Percentiles rank a stretch among this genome's conserved stretches.
Conservation (phyloP, 2,888 invertebrate species). For the Limnephilus lunatus region DNA sequence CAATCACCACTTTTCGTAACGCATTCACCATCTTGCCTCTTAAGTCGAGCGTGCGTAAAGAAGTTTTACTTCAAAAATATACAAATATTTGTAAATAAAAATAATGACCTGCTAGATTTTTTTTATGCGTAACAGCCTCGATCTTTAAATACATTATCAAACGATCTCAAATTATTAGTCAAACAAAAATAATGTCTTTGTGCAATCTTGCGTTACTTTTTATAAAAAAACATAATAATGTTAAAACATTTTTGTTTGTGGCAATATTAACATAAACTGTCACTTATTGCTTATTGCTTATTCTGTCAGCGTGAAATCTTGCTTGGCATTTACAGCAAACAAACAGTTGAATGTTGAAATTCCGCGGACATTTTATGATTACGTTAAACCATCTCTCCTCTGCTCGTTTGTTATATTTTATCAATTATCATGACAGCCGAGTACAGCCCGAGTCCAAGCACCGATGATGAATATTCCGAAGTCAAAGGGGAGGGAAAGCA, state of each 20-base stretch:
- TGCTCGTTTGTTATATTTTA: neutral
- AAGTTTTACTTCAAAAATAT: no score
- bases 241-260: neutral
- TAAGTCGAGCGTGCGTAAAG: no score
- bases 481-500: conserved; percentile 30
- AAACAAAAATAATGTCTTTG: neutral
- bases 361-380: neutral
- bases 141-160: no score
- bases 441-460: conserved; percentile 54
- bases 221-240: neutral
- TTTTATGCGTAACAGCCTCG: no score
- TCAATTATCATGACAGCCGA: conserved; percentile 51
- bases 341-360: neutral
- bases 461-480: conserved; percentile 50
- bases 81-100: no score
- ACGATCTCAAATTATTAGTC: no score
- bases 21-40: no score
- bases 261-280: neutral
- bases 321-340: neutral
- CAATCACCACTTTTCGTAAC: no score
- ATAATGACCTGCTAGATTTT: no score
- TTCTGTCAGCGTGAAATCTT: neutral
- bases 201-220: neutral
- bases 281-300: neutral
- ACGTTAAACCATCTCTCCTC: neutral